phyloP scores from a whole-genome alignment of 2,888 invertebrate species.

The Hanleya hanleyi region DNA sequence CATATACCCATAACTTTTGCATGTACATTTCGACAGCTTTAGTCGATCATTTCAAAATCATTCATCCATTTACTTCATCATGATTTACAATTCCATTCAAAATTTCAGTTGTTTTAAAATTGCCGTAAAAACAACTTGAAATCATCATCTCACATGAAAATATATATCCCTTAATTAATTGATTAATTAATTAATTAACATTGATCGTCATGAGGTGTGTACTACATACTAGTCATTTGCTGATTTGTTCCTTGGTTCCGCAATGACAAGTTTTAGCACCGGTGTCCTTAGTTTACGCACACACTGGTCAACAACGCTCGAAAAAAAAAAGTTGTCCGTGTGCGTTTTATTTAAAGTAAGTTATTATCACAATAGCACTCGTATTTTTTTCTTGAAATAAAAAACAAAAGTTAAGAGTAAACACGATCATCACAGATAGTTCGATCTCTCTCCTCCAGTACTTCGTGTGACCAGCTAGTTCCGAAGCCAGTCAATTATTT shows the following conservation, averaged over 20 bases:
- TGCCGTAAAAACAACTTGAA: too few species aligned
- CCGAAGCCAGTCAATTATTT: neutral
- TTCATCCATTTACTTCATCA: too few species aligned
- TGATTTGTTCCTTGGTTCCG: too few species aligned
- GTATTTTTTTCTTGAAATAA: constrained; percentile 8
- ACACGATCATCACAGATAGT: neutral
- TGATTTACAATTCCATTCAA: too few species aligned
- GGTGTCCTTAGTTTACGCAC: neutral
- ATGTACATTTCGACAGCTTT: neutral
- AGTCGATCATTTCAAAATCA: too few species aligned
- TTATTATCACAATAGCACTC: constrained; percentile 8
- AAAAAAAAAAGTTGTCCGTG: constrained; percentile 6
- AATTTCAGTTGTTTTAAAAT: too few species aligned
- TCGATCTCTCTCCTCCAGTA: neutral
- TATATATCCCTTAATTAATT: too few species aligned
- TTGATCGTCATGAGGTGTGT: too few species aligned
- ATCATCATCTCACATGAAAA: too few species aligned
- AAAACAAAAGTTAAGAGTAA: constrained; percentile 6
- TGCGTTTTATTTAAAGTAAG: constrained; percentile 3
- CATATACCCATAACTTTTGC: neutral
- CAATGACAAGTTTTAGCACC: constrained; percentile 3
- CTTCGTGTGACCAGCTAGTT: neutral
- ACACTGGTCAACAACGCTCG: neutral
- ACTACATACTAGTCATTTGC: too few species aligned
- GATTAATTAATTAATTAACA: too few species aligned